Conservation (phyloP, 2,888 invertebrate species). For the Callosobruchus maculatus region DNA sequence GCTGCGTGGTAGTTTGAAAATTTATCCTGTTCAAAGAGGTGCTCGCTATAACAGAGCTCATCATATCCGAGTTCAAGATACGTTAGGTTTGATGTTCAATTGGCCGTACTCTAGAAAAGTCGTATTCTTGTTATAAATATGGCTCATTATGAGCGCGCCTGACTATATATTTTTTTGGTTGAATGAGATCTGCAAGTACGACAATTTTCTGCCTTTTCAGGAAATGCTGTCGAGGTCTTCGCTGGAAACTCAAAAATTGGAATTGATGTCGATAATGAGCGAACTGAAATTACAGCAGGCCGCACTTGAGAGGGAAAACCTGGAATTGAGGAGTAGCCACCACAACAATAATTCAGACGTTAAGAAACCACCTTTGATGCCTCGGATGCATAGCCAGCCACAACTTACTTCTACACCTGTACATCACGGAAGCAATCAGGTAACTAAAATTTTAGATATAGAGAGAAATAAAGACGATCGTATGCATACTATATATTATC, state of each 20-base stretch:
- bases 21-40: no score
- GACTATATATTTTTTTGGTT: no score
- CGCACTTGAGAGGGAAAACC: conserved; percentile 81
- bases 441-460: conserved; percentile 7
- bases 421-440: conserved; percentile 43
- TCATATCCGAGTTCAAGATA: no score
- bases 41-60: no score
- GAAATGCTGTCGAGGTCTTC: conserved; percentile 85
- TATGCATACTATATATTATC: no score
- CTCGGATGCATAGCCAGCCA: conserved; percentile 47
- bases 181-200: no score
- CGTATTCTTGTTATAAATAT: no score
- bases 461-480: no score
- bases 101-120: no score
- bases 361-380: conserved; percentile 41
- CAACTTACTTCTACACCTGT: conserved; percentile 47
- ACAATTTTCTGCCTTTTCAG: conserved; percentile 46
- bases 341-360: conserved; percentile 38
- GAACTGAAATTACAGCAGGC: conserved; percentile 85
- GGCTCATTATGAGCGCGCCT: no score
- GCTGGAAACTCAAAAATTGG: conserved; percentile 91
- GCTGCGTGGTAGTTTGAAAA: no score
- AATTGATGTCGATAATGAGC: conserved; percentile 88
- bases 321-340: conserved; percentile 63
- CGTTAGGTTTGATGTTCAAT: no score